Evolutionary conservation across 2,113 vertebrate species (phyloP), one percentile per base, ranked within the genome.

Genomic region (Puntigrus tetrazona): DNA sequence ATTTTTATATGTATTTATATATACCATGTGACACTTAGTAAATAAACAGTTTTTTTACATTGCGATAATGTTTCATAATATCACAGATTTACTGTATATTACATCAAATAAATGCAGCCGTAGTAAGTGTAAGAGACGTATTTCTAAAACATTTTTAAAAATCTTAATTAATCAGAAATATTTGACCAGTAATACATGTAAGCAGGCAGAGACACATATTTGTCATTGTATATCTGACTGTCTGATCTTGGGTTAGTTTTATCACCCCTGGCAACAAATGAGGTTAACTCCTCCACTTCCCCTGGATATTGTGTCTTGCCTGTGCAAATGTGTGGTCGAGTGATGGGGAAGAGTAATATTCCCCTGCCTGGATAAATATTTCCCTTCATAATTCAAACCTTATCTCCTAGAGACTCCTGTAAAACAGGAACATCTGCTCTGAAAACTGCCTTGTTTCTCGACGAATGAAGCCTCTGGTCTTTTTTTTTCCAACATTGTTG

Each of bases 241-340:
- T 59, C 85, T 90, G 93, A 93, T 94, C 92, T 90, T 79, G 87
- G 92, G 88, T 87, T 72, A 88, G 73, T 91, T 92, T 94, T 93
- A 94, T 93, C 94, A 92, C 92, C 90, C 91, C 89, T 90, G 90
- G 90, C 92, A 91, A 91, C 88, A 93, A 94, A 95, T 94, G 92
- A 93, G 90, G 91, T 94, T 92, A 93, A 89, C 92, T 92, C 89
- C 85, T 86, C 88, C 89, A 90, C 89, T 93, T 90, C 91, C 88
- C 88, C 61, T 88, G 83, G 91, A 90, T 93, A 91, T 91, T 89
- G 86, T 65, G 29, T 82, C 90, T 93, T 77, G 41, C 90, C 90
- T 90, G 69, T 67, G 78, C 89, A 90, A 92, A 87, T 91, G 86
- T 89, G 88, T 90, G 91, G 89, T 90, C 90, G 86, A 88, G 91